Evolutionary conservation across 2,113 vertebrate species (phyloP), one percentile per base, ranked within the genome.

Genomic region (Ictidomys tridecemlineatus): DNA sequence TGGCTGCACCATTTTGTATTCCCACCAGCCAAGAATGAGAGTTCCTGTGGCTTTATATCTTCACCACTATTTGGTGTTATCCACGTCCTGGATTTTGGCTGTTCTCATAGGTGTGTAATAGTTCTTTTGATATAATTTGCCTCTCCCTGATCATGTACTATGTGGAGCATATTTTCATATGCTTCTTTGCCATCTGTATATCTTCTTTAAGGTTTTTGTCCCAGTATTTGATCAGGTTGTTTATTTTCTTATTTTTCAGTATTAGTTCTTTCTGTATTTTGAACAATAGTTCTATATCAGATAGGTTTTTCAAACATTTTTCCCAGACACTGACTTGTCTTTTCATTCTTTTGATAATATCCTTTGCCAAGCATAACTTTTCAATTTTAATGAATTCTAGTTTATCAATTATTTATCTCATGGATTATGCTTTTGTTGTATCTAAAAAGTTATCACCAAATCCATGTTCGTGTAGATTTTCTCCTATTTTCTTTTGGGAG

Each of bases 381-480:
- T 85, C 77, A 58, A 83, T 87, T 85, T 86, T 74, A 87, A 80
- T 91, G 63, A 93, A 93, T n/a, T 58, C 4, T 3, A 53, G 42
- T 5, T 85, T 70, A 53, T 93, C 24, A 16, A 0, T 45, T 61
- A 28, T 77, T 65, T 84, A 69, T 85, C 72, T 90, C 28, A 26
- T 58, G 82, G 26, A 39, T 94, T 26, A 28, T 85, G 39, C 24
- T 73, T 95, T 82, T 48, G 30, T 67, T 78, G 6, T 74, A 77
- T 45, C 48, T 74, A 70, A 77, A 73, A 69, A 82, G 56, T 85
- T 74, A 28, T 69, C 4, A 9, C 13, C 24, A 79, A 61, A 79
- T n/a, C 56, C 4, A 53, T 53, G n/a, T 17, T 63, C 61, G 18
- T 56, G 51, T 63, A 53, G 85, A 78, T 85, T 80, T 92, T 76